Conservation (phyloP, 2,888 invertebrate species). For the Orgyia antiqua region DNA sequence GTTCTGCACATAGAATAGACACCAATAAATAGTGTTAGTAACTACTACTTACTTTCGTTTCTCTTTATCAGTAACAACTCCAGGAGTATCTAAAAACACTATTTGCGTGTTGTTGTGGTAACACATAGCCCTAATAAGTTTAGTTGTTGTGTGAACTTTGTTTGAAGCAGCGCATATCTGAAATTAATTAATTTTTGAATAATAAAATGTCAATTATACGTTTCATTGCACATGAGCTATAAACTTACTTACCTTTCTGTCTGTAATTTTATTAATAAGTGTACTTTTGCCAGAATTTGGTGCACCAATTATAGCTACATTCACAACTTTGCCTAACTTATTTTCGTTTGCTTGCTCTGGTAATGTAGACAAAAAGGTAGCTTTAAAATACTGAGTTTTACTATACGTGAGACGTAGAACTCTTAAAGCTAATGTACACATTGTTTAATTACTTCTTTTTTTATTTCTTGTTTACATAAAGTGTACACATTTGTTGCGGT, state of each 20-base stretch:
- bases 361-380: constrained; percentile 50
- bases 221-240: neutral
- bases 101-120: constrained; percentile 89
- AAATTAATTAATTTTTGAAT: constrained; percentile 13
- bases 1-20: too few relatives aligned
- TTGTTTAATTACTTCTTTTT: constrained; percentile 9
- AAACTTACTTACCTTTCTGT: constrained; percentile 80
- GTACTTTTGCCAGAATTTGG: constrained; percentile 99
- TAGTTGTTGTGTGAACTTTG: constrained; percentile 94
- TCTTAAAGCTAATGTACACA: constrained; percentile 25
- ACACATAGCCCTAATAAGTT: constrained; percentile 84
- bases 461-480: too few relatives aligned
- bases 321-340: constrained; percentile 65
- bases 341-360: constrained; percentile 39
- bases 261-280: constrained; percentile 90
- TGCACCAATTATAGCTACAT: constrained; percentile 92
- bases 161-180: constrained; percentile 94
- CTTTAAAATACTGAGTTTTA: constrained; percentile 28
- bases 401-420: constrained; percentile 24
- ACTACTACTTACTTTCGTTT: constrained; percentile 77
- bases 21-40: neutral
- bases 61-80: constrained; percentile 85
- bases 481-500: too few relatives aligned
- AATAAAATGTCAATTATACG: too few relatives aligned
- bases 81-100: constrained; percentile 96